Evolutionary conservation across 2,888 invertebrate species (phyloP).

Genomic region (Tineola bisselliella): DNA sequence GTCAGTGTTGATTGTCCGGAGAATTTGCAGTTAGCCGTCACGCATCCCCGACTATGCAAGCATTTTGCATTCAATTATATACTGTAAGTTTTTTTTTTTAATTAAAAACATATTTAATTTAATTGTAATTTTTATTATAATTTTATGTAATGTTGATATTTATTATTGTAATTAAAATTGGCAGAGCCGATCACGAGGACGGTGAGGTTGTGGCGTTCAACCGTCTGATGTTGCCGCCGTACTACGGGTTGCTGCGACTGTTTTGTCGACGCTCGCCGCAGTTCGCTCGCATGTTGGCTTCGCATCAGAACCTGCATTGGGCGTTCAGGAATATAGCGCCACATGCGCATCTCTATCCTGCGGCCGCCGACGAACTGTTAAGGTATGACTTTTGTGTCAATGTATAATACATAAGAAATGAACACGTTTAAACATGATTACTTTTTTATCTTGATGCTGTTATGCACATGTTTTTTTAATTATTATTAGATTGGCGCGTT

Average conservation of each 20-base stretch:
- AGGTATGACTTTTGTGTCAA: too few relatives aligned
- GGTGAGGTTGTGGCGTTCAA: constrained; percentile 95
- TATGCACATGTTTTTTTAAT: not conserved
- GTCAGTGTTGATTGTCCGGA: constrained; percentile 93
- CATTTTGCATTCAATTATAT: constrained; percentile 97
- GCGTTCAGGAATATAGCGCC: constrained; percentile 96
- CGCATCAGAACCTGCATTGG: constrained; percentile 96
- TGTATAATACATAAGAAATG: too few relatives aligned
- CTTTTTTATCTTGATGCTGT: too few relatives aligned
- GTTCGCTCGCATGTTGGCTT: constrained; percentile 87
- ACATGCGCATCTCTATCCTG: constrained; percentile 93
- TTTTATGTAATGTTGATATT: too few relatives aligned
- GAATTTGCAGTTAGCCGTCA: constrained; percentile 87
- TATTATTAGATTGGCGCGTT: constrained; percentile 73
- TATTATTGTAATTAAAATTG: too few relatives aligned
- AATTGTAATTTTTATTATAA: too few relatives aligned
- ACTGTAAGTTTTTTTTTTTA: constrained; percentile 72
- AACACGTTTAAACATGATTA: too few relatives aligned
- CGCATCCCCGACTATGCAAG: constrained; percentile 88
- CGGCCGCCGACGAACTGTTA: constrained; percentile 91
- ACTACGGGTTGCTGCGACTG: constrained; percentile 87
- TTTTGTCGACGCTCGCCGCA: constrained; percentile 89
- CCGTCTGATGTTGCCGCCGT: constrained; percentile 92
- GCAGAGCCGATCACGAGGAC: constrained; percentile 94
- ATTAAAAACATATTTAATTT: not conserved